These are phyloP conservation scores for Metridium senile DNA, from an alignment of 92 coral and sea anemone species.

Conservation along the genomic window DNA sequence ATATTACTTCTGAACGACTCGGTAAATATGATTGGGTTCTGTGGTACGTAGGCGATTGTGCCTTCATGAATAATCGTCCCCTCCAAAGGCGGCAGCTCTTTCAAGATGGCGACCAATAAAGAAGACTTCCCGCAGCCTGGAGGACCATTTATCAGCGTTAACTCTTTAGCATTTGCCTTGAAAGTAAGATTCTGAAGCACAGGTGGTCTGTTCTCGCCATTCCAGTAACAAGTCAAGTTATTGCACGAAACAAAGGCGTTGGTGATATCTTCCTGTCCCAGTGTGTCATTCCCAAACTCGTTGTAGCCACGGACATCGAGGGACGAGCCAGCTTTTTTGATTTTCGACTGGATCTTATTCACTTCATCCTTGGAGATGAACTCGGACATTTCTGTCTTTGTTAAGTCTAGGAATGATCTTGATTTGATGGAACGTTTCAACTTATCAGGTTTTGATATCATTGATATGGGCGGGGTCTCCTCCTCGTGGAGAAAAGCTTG, in stretches of 20 bases:
- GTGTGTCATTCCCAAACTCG: slow-evolving; percentile 13
- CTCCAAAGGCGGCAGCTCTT: slow-evolving; percentile 75
- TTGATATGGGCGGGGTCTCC: slow-evolving; percentile 54
- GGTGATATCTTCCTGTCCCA: slow-evolving; percentile 2
- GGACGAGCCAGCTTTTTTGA: slow-evolving; percentile 18
- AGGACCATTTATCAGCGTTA: slow-evolving; percentile 83
- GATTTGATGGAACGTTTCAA: slow-evolving; percentile 42
- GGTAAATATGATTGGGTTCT: slow-evolving; percentile 68
- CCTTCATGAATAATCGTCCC: slow-evolving; percentile 73
- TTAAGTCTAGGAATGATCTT: slow-evolving; percentile 76
- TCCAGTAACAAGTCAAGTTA: slow-evolving; percentile 78
- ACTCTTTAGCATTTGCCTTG: slow-evolving; percentile 64
- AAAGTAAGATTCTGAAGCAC: slow-evolving; percentile 59
- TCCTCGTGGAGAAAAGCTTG: slow-evolving; percentile 73
- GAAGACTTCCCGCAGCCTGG: slow-evolving; percentile 86
- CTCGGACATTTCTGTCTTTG: slow-evolving; percentile 69
- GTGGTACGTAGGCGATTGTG: slow-evolving; percentile 78
- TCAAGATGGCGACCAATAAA: slow-evolving; percentile 72
- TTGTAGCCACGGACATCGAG: slow-evolving; percentile 26
- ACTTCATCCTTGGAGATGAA: slow-evolving; percentile 69
- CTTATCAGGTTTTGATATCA: slow-evolving; percentile 40
- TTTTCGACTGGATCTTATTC: slow-evolving; percentile 60
- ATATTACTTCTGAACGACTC: slow-evolving; percentile 71
- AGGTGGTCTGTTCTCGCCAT: slow-evolving; percentile 58
- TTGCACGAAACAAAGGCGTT: slow-evolving; percentile 50